phyloP scores from a whole-genome alignment of 2,797 vertebrate genomes.

The Rhinatrema bivittatum region DNA sequence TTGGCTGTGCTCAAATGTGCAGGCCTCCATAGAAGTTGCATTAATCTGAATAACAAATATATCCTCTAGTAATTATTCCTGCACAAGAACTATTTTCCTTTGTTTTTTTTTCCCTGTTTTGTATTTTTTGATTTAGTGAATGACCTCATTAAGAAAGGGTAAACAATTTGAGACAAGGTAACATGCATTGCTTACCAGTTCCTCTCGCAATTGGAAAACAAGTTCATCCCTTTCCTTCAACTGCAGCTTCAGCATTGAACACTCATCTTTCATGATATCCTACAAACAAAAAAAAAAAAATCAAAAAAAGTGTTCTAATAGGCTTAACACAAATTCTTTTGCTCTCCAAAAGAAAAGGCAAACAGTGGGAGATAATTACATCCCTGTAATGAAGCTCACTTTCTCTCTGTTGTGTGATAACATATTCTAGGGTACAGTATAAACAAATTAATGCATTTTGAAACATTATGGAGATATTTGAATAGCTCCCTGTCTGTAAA shows the following conservation, averaged over 20 bases:
- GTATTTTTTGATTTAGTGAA: too few relatives aligned
- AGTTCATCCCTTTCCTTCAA: slow-evolving; percentile 88
- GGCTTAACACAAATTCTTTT: slow-evolving; percentile 32
- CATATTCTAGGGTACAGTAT: slow-evolving; percentile 29
- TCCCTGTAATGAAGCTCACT: slow-evolving; percentile 42
- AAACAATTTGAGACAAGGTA: neutral
- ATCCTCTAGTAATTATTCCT: too few relatives aligned
- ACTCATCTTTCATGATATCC: slow-evolving; percentile 86
- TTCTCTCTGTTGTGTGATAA: slow-evolving; percentile 33
- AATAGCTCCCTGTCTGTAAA: slow-evolving; percentile 19
- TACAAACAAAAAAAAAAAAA: slow-evolving; percentile 65
- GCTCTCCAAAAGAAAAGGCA: slow-evolving; percentile 41
- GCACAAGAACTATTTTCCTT: too few relatives aligned
- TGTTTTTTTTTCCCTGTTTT: too few relatives aligned
- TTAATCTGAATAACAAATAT: too few relatives aligned
- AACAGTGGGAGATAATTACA: slow-evolving; percentile 36
- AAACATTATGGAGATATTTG: slow-evolving; percentile 15
- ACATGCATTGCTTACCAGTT: slow-evolving; percentile 73
- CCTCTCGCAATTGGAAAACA: slow-evolving; percentile 79
- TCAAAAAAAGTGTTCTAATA: slow-evolving; percentile 47
- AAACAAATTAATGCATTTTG: slow-evolving; percentile 35
- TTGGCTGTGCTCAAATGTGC: too few relatives aligned
- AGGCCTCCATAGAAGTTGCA: too few relatives aligned
- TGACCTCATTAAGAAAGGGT: too few relatives aligned
- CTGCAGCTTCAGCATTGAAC: slow-evolving; percentile 70